A percentile compares a stretch with the other conserved stretches of the same genome.
These are phyloP conservation scores for Amorpha juglandis DNA, from an alignment of 2,888 invertebrate genomes.

Conservation along the genomic window DNA sequence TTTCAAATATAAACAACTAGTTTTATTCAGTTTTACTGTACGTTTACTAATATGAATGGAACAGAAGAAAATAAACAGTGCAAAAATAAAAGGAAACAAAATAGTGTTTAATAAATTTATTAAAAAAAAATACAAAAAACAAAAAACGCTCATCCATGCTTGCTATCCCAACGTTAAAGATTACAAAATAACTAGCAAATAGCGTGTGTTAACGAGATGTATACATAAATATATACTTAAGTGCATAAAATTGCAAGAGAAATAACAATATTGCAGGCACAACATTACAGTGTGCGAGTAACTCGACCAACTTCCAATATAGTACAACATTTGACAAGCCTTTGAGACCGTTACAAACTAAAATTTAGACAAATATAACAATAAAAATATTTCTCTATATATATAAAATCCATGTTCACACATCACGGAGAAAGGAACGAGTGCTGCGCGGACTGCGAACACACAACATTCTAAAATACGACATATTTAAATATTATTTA, in stretches of 20 bases:
- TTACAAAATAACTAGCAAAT: conserved; percentile 70
- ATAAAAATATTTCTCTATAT: conserved; percentile 56
- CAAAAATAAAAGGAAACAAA: conserved; percentile 49
- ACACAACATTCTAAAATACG: conserved; percentile 42
- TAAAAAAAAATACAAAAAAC: conserved; percentile 69
- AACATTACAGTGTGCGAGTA: conserved; percentile 40
- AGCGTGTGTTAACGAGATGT: conserved; percentile 69
- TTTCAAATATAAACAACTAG: conserved; percentile 47
- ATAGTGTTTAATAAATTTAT: conserved; percentile 79
- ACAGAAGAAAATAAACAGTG: conserved; percentile 25
- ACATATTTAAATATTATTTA: conserved; percentile 37
- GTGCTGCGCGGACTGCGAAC: conserved; percentile 16
- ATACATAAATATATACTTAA: conserved; percentile 59
- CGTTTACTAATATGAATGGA: not conserved
- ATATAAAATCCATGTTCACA: conserved; percentile 67
- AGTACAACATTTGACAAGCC: conserved; percentile 29
- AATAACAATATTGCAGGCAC: conserved; percentile 48
- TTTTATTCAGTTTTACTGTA: conserved; percentile 28
- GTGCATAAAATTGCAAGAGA: conserved; percentile 55
- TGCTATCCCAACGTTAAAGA: conserved; percentile 68
- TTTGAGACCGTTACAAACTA: conserved; percentile 44
- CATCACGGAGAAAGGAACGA: conserved; percentile 52
- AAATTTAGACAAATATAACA: conserved; percentile 69
- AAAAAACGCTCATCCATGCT: conserved; percentile 70
- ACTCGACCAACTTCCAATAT: conserved; percentile 32